Percentiles rank a stretch among this genome's conserved stretches.
These are phyloP conservation scores for Brassicogethes aeneus DNA, from an alignment of 2,888 invertebrate species.

Conservation along the genomic window DNA sequence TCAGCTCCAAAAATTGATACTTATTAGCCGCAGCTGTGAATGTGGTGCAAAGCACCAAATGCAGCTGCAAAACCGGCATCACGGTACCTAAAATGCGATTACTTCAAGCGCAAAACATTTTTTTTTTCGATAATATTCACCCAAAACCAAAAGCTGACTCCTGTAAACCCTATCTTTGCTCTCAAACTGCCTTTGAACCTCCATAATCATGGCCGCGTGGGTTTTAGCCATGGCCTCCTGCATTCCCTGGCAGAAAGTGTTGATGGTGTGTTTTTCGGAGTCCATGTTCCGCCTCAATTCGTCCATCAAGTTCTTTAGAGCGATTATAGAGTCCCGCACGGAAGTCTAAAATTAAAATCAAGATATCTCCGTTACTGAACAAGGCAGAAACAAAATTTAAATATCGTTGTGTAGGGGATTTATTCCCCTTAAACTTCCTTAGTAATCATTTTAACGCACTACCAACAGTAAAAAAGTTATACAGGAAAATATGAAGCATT, in stretches of 20 bases:
- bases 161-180: conserved; percentile 40
- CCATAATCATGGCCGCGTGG: conserved; percentile 54
- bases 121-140: too few relatives aligned
- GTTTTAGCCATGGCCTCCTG: conserved; percentile 60
- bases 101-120: not conserved
- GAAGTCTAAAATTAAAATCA: conserved; percentile 45
- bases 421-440: too few relatives aligned
- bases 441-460: too few relatives aligned
- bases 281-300: conserved; percentile 58
- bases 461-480: too few relatives aligned
- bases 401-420: too few relatives aligned
- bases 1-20: conserved; percentile 64
- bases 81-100: conserved; percentile 44
- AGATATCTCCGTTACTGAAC: conserved; percentile 39
- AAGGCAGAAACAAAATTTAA: too few relatives aligned
- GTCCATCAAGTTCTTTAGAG: conserved; percentile 56
- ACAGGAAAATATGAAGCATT: too few relatives aligned
- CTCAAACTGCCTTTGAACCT: conserved; percentile 56
- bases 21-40: conserved; percentile 64
- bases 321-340: conserved; percentile 56
- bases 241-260: conserved; percentile 55
- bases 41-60: conserved; percentile 60
- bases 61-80: conserved; percentile 59
- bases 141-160: conserved; percentile 35
- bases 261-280: conserved; percentile 55